Evolutionary conservation across 1,140 invertebrate species (phyloP).

Genomic region (Tetragonula clypearis): DNA sequence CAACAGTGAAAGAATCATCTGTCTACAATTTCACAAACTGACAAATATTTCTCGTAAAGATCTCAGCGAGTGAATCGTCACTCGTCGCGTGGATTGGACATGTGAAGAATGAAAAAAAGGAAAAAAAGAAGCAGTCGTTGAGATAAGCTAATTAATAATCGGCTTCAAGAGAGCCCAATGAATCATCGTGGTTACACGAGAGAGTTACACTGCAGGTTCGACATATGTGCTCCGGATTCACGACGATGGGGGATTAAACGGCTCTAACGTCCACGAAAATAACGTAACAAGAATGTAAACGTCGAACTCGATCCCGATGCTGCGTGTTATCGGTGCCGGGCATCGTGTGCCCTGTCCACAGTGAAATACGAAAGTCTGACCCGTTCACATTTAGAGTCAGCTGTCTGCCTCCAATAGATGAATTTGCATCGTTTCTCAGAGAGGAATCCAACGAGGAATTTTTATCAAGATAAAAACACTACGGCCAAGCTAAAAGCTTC

Average conservation of each 20-base stretch:
- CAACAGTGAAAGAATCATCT: no score
- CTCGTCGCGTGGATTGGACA: no score
- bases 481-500: background rate
- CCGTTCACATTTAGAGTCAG: background rate
- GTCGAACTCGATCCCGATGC: constrained; percentile 36
- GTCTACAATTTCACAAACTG: background rate
- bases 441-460: background rate
- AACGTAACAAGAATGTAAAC: constrained; percentile 29
- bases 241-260: constrained; percentile 37
- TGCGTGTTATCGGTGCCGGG: constrained; percentile 10
- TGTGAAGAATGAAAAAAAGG: background rate
- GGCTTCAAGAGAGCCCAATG: constrained; percentile 27
- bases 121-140: constrained; percentile 1
- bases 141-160: constrained; percentile 52
- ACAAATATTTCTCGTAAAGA: background rate
- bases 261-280: constrained; percentile 33
- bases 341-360: background rate
- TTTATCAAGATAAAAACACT: background rate
- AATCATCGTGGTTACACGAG: constrained; percentile 16
- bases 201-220: background rate
- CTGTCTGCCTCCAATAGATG: background rate
- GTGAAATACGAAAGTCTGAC: background rate
- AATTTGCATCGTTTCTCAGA: background rate
- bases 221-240: constrained; percentile 6
- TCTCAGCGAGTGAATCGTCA: no score